phyloP scores from a whole-genome alignment of 2,888 invertebrate species.

The Euphydryas editha region DNA sequence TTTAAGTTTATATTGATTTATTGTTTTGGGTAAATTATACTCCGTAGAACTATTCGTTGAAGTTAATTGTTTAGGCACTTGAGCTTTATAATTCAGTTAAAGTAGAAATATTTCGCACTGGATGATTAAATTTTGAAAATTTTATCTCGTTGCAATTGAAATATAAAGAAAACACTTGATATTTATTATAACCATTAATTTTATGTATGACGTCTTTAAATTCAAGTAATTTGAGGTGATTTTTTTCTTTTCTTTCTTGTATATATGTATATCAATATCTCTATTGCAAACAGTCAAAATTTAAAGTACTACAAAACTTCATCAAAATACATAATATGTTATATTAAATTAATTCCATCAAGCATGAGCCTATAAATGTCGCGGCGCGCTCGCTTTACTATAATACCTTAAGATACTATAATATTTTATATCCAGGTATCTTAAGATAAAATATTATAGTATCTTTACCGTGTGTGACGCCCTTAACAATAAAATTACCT shows the following conservation, averaged over 20 bases:
- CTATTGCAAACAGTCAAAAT: too few relatives aligned
- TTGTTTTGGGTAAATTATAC: constrained; percentile 9
- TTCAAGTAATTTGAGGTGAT: not conserved
- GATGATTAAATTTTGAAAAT: constrained; percentile 3
- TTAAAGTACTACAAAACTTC: too few relatives aligned
- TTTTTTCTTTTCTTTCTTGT: not conserved
- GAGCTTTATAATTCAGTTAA: constrained; percentile 8
- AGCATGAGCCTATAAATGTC: too few relatives aligned
- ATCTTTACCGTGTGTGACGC: too few relatives aligned
- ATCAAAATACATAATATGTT: too few relatives aligned
- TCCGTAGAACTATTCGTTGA: constrained; percentile 15
- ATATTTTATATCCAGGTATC: too few relatives aligned
- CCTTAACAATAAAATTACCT: too few relatives aligned
- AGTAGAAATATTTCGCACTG: not conserved
- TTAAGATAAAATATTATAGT: too few relatives aligned
- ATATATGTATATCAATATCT: too few relatives aligned
- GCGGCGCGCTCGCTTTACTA: too few relatives aligned
- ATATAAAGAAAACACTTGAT: not conserved
- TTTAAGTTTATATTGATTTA: constrained; percentile 6
- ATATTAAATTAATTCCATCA: too few relatives aligned
- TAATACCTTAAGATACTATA: too few relatives aligned
- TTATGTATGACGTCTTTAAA: not conserved
- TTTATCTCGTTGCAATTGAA: not conserved
- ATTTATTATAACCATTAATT: not conserved
- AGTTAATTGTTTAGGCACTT: constrained; percentile 15